Percentiles rank a stretch among this genome's conserved stretches.
These are phyloP conservation scores for Eupithecia abbreviata DNA, from an alignment of 2,888 invertebrate genomes.

Conservation along the genomic window DNA sequence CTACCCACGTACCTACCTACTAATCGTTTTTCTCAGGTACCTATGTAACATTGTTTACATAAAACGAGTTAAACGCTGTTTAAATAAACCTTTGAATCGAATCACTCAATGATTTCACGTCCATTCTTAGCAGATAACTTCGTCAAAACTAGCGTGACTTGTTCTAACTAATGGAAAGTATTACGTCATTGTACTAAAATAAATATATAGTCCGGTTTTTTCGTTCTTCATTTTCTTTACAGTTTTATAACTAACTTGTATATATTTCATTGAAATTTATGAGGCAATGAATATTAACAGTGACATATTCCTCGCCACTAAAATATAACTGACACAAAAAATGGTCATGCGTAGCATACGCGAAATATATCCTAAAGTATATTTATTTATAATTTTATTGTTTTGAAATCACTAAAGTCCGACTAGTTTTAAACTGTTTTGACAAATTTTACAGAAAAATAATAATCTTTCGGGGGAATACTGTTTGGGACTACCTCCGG, in stretches of 20 bases:
- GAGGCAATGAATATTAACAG: background rate
- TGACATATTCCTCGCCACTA: background rate
- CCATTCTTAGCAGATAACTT: background rate
- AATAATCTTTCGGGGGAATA: too few species aligned
- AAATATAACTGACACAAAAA: background rate
- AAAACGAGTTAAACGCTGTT: conserved; percentile 17
- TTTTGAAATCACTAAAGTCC: too few species aligned
- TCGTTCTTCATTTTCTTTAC: background rate
- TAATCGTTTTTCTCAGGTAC: conserved; percentile 16
- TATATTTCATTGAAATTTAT: conserved; percentile 2
- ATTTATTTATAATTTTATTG: too few species aligned
- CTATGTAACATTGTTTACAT: conserved; percentile 22
- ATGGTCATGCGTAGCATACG: background rate
- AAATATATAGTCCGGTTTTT: background rate
- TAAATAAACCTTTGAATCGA: conserved; percentile 23
- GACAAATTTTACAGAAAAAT: too few species aligned
- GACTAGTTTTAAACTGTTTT: too few species aligned
- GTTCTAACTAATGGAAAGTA: background rate
- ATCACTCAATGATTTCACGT: conserved; percentile 21
- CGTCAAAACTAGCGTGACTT: background rate
- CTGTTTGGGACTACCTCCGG: too few species aligned
- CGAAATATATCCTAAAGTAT: background rate
- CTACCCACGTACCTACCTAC: background rate
- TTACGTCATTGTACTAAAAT: background rate
- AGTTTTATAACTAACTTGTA: background rate